Evolutionary conservation across 2,113 vertebrate species (phyloP).

Genomic region (Alligator sinensis): DNA sequence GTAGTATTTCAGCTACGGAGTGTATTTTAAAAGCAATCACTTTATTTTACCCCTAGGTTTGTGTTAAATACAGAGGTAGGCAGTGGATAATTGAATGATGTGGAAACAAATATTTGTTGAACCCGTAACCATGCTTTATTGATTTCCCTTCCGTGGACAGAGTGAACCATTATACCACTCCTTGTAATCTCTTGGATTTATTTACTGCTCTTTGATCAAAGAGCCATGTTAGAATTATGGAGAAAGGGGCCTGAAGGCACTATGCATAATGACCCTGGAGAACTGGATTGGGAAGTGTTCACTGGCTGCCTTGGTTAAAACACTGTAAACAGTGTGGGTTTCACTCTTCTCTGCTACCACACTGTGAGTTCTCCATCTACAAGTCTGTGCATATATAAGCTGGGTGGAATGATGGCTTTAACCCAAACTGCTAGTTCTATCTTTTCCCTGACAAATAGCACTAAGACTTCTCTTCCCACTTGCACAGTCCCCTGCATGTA

Average conservation of each 20-base stretch:
- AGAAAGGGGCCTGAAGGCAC: background rate
- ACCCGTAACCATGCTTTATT: background rate
- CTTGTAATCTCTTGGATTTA: background rate
- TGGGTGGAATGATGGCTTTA: background rate
- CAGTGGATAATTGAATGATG: background rate
- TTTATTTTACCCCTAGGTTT: background rate
- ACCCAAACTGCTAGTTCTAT: background rate
- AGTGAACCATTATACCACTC: background rate
- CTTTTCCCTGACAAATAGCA: background rate
- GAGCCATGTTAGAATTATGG: background rate
- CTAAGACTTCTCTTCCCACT: background rate
- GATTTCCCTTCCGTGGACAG: background rate
- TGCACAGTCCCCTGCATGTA: rapidly evolving
- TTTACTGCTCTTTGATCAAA: background rate
- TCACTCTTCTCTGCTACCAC: background rate
- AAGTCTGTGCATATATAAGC: rapidly evolving
- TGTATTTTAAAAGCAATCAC: background rate
- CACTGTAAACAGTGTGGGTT: background rate
- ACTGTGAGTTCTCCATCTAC: background rate
- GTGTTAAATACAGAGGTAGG: background rate
- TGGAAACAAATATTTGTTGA: background rate
- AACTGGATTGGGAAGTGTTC: background rate
- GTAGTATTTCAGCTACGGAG: background rate
- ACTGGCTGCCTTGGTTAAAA: background rate
- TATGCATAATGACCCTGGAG: background rate